Percentiles rank a stretch among this genome's conserved stretches.
These are phyloP conservation scores for Odontothrips loti DNA, from an alignment of 2,888 invertebrate genomes.

Conservation along the genomic window DNA sequence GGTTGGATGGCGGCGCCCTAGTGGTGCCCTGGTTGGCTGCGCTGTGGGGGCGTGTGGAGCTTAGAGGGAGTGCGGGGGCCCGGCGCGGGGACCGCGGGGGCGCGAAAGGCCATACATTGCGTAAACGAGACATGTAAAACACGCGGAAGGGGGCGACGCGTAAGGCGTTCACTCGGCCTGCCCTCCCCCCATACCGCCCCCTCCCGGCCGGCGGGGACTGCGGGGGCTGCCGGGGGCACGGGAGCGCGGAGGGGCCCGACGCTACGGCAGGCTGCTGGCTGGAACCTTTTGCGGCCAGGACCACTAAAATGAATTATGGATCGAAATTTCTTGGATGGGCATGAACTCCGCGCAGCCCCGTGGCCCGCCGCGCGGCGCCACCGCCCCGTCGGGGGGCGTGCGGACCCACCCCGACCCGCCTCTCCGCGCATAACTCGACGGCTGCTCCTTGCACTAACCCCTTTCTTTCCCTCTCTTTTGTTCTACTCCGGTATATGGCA, in stretches of 20 bases:
- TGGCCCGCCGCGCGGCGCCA: background rate
- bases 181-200: no score
- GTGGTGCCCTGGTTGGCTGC: no score
- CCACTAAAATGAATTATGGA: conserved; percentile 25
- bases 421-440: background rate
- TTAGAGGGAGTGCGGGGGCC: background rate
- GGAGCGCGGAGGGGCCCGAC: background rate
- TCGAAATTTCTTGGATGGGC: conserved; percentile 17
- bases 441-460: background rate
- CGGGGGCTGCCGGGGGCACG: background rate
- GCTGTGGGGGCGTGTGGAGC: no score
- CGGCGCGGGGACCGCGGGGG: background rate
- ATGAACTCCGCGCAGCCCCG: background rate
- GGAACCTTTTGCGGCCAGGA: background rate
- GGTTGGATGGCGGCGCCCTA: background rate
- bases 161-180: background rate
- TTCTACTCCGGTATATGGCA: background rate
- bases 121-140: conserved; percentile 26
- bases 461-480: background rate
- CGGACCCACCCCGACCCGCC: no score
- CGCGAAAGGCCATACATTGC: conserved; percentile 15
- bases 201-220: no score
- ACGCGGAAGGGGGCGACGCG: conserved; percentile 2
- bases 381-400: no score
- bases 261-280: no score